Percentiles rank a stretch among this genome's conserved stretches.
Evolutionary conservation across 1,140 invertebrate species (phyloP).

Genomic region (Potamilus streckersoni): DNA sequence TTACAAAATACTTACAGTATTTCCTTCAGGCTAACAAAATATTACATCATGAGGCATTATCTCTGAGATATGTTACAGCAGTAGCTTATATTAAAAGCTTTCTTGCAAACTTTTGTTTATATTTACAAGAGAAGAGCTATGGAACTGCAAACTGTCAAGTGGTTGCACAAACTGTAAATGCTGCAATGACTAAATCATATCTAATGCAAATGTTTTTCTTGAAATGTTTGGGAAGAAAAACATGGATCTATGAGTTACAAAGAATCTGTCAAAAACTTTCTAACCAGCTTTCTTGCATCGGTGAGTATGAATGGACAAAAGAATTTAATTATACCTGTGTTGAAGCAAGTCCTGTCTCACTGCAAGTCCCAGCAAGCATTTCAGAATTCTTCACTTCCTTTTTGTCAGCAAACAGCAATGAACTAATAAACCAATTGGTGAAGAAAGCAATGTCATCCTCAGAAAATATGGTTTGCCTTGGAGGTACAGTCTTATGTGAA

Average conservation of each 20-base stretch:
- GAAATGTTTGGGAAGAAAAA: constrained; percentile 5
- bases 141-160: background rate
- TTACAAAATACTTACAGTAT: no score
- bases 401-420: background rate
- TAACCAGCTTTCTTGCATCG: background rate
- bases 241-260: background rate
- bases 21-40: background rate
- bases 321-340: background rate
- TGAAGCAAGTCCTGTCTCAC: constrained; percentile 7
- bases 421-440: no score
- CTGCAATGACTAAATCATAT: background rate
- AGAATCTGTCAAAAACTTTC: constrained; percentile 3
- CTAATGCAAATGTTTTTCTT: constrained; percentile 6
- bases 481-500: constrained; percentile 4
- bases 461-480: background rate
- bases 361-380: background rate
- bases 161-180: background rate
- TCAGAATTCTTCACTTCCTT: background rate
- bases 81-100: constrained; percentile 11
- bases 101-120: background rate
- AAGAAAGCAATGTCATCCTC: no score
- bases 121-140: background rate
- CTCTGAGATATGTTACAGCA: constrained; percentile 6
- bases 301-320: constrained; percentile 9
- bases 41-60: background rate